Evolutionary conservation across 2,797 vertebrate species (phyloP), one percentile per base, ranked within the genome.

Genomic region (Danio tinwini): DNA sequence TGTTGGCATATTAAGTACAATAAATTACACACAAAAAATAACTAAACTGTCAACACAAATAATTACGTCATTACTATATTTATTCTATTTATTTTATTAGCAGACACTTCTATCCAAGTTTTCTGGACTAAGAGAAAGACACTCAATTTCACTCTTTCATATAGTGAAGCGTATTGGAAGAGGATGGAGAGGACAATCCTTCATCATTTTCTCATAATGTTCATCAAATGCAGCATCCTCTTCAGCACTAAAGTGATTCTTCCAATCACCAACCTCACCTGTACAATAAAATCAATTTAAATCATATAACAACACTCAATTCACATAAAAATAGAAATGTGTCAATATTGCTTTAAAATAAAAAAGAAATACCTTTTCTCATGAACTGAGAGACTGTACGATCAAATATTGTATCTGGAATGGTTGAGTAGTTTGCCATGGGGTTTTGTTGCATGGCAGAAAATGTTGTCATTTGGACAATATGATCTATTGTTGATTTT

Each of bases 401-500:
- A 73, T 95, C 90, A 87, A 94, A 86, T 13, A 94, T 0, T 0
- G 16, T 6, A 0, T 67, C 64, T 9, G 93, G 89, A 1, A 90
- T 0, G 53, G 81, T 83, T 40, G 61, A 92, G 50, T 93, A 95
- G 86, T 95, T 95, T 74, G 92, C 90, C 85, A 89, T 56, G 7
- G 86, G 90, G 39, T 94, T 94, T 74, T 91, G 79, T 62, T 90
- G 88, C 94, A 94, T 94, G 73, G 81, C 4, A 79, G 89, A 86
- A 0, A 94, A 94, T 12, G 91, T 91, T 0, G 93, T 94, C 47
- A 89, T 87, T 7, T 6, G 71, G 8, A 87, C 19, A 4, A 94
- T 90, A 16, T 85, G 17, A 6, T 92, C 87, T 65, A 94, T 69
- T 0, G 10, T 49, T 0, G 75, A 84, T 13, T 90, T 88, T 0